Base-by-base conservation (phyloP, 2,113 vertebrate genomes). In the Caranx melampygus region DNA sequence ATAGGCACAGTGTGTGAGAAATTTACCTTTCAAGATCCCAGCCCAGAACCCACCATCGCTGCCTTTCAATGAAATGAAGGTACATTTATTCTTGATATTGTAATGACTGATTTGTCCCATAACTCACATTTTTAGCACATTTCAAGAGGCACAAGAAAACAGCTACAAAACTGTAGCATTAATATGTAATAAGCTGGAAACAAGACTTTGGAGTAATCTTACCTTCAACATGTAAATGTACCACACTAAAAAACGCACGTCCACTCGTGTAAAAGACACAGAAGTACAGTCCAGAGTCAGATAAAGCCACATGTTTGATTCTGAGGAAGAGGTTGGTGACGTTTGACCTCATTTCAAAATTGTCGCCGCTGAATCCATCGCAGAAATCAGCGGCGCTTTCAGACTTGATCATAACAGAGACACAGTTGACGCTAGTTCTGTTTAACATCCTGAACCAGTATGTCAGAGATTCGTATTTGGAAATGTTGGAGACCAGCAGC, bases 361-460 rank as follows among this genome's bases (percentile, higher is more conserved):
- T 54, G 6, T 8, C 40, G 2, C 21, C 33, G 49, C 16, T 1
- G 55, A 45, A 64, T 33, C 26, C 71, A 4, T 20, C 5, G 1
- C 26, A 64, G 40, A 15, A n/a, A 10, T 0, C 1, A 2, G 16
- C 20, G 0, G 40, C 40, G 40, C 40, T 42, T 7, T 42, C 40
- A 42, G 40, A 42, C 7, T 2, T 4, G 0, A 20, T 0, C 0
- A 14, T 31, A 0, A 37, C 26, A 64, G 26, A 14, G 5, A 79
- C 11, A 9, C 59, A 65, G n/a, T 0, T 0, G 14, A 4, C 2
- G 1, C 15, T 3, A 16, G 6, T 0, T 52, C 14, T 16, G 1
- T 49, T 61, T 9, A 33, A 45, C 33, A 60, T 6, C 77, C 21
- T 79, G 55, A 54, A 84, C 77, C 72, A 80, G 14, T 5, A 15